Evolutionary conservation across 1,140 invertebrate species (phyloP).

Genomic region (Bombus affinis): DNA sequence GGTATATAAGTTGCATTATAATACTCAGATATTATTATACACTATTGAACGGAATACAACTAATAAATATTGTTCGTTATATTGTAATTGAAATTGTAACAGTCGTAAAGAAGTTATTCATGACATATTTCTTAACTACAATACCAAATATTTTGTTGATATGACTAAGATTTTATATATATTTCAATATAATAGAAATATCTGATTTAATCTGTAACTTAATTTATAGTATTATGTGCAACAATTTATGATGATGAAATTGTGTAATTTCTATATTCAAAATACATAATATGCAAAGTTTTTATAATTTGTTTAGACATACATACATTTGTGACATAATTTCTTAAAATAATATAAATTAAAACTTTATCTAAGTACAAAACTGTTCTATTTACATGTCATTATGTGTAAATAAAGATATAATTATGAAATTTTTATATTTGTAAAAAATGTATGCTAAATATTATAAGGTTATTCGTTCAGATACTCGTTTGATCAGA

Average conservation of each 20-base stretch:
- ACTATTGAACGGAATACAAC: not conserved
- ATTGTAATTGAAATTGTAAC: not conserved
- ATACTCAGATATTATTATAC: constrained; percentile 28
- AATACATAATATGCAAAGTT: not conserved
- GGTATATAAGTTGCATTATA: constrained; percentile 16
- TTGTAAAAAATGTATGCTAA: constrained; percentile 18
- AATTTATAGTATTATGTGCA: constrained; percentile 32
- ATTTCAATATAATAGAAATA: not conserved
- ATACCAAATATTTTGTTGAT: constrained; percentile 11
- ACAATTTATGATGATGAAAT: not conserved
- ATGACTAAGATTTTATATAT: not conserved
- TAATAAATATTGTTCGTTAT: constrained; percentile 4
- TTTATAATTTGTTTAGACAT: constrained; percentile 32
- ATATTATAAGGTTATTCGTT: not conserved
- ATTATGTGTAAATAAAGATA: constrained; percentile 19
- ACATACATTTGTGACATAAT: constrained; percentile 11
- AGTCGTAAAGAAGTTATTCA: not conserved
- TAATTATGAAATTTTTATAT: constrained; percentile 15
- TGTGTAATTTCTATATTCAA: not conserved
- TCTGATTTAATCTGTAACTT: constrained; percentile 10
- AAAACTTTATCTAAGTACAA: constrained; percentile 34
- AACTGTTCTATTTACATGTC: constrained; percentile 39
- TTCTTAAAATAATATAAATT: constrained; percentile 19
- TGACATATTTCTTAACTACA: not conserved
- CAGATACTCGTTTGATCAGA: not conserved